Conservation (phyloP, 2,113 vertebrate species). For the Hiodon tergisus region DNA sequence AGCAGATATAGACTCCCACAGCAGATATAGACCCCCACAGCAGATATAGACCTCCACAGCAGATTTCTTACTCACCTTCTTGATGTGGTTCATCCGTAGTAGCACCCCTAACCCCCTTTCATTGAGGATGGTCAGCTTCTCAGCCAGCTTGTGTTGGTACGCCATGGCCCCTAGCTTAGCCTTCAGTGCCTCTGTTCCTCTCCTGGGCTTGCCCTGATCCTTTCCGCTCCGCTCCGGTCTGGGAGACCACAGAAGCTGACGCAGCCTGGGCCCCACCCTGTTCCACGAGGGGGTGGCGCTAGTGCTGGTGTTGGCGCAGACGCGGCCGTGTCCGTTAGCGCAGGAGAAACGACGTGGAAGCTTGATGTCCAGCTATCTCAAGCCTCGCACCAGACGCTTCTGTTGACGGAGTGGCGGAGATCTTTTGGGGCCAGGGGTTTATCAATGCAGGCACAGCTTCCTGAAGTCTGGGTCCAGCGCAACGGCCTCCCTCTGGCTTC, state of each 20-base stretch:
- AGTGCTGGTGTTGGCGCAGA: not conserved
- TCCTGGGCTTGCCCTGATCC: not conserved
- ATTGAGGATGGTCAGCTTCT: slow-evolving; percentile 85
- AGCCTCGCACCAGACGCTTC: not conserved
- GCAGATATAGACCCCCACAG: not conserved
- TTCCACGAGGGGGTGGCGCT: not conserved
- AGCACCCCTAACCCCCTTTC: slow-evolving; percentile 82
- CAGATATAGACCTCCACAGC: not conserved
- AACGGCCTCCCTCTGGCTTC: slow-evolving; percentile 19
- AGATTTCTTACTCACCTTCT: slow-evolving; percentile 72
- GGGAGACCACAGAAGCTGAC: no score
- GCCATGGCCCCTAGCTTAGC: slow-evolving; percentile 61
- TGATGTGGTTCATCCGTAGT: slow-evolving; percentile 83
- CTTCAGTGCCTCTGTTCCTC: not conserved
- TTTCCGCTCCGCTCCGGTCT: not conserved
- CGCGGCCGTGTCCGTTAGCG: not conserved
- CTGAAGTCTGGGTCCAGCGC: not conserved
- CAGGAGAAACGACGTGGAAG: not conserved
- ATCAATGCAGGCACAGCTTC: not conserved
- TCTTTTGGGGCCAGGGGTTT: no score
- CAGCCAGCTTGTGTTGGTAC: slow-evolving; percentile 84
- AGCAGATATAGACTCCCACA: not conserved
- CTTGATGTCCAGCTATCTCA: not conserved
- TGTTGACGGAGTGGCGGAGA: not conserved
- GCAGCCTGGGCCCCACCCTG: slow-evolving; percentile 6